phyloP scores from a whole-genome alignment of 2,797 vertebrate genomes.

The Centroberyx gerrardi region DNA sequence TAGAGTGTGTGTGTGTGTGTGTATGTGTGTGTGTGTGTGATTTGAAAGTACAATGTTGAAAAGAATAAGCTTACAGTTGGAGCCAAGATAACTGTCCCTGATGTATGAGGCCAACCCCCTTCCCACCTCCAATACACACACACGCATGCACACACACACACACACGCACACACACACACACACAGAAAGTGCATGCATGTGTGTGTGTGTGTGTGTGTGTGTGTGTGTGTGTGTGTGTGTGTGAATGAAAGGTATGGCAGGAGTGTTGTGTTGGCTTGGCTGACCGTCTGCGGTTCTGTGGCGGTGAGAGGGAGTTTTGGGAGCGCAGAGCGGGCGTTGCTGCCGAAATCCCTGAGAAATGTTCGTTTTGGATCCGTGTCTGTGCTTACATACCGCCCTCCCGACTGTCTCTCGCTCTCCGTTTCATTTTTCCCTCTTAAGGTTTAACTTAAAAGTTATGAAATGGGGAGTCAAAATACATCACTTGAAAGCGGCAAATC shows the following conservation, averaged over 20 bases:
- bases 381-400: slow-evolving; percentile 88
- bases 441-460: slow-evolving; percentile 85
- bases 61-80: slow-evolving; percentile 73
- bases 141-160: slow-evolving; percentile 9
- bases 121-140: slow-evolving; percentile 55
- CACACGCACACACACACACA: slow-evolving; percentile 28
- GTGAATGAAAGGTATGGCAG: slow-evolving; percentile 83
- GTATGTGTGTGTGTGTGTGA: slow-evolving; percentile 30
- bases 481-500: slow-evolving; percentile 75
- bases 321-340: slow-evolving; percentile 85
- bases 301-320: slow-evolving; percentile 83
- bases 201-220: slow-evolving; percentile 34
- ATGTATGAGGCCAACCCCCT: slow-evolving; percentile 70
- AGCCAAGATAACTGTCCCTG: slow-evolving; percentile 81
- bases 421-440: slow-evolving; percentile 84
- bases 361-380: slow-evolving; percentile 89
- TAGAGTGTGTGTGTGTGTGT: slow-evolving; percentile 30
- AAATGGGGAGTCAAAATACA: slow-evolving; percentile 83
- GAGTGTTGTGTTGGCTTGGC: slow-evolving; percentile 88
- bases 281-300: slow-evolving; percentile 88
- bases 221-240: slow-evolving; percentile 47
- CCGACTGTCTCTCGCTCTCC: slow-evolving; percentile 82
- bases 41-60: slow-evolving; percentile 81
- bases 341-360: slow-evolving; percentile 90
- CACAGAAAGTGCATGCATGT: slow-evolving; percentile 10